Evolutionary conservation across 2,888 invertebrate species (phyloP).

Genomic region (Hoplodrina blanda): DNA sequence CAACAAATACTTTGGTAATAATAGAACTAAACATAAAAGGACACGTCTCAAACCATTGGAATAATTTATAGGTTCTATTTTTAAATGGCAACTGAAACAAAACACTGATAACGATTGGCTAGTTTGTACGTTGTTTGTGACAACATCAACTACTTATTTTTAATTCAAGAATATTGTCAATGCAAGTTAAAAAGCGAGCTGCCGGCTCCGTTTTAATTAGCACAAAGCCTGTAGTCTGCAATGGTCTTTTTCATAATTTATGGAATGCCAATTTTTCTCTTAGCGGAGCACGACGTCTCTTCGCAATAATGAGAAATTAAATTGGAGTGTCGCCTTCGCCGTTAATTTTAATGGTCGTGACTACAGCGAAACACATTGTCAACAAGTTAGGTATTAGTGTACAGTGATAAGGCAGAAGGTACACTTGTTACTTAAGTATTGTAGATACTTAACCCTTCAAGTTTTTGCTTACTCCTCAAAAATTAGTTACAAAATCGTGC

Average conservation of each 20-base stretch:
- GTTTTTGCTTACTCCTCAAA: too few species aligned
- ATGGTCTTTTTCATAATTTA: slow-evolving; percentile 73
- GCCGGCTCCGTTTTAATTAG: slow-evolving; percentile 75
- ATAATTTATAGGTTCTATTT: too few species aligned
- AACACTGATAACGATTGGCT: not conserved
- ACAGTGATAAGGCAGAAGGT: slow-evolving; percentile 32
- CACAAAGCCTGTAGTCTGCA: slow-evolving; percentile 65
- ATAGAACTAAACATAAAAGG: too few species aligned
- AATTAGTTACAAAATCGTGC: too few species aligned
- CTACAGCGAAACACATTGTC: slow-evolving; percentile 57
- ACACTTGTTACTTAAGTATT: not conserved
- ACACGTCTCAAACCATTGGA: too few species aligned
- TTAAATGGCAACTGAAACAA: not conserved
- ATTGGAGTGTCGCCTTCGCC: slow-evolving; percentile 70
- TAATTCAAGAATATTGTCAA: slow-evolving; percentile 51
- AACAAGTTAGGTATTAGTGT: slow-evolving; percentile 39
- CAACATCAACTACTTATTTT: slow-evolving; percentile 25
- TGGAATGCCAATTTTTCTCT: slow-evolving; percentile 76
- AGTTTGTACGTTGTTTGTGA: slow-evolving; percentile 1
- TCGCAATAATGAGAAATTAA: slow-evolving; percentile 75
- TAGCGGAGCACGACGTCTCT: slow-evolving; percentile 65
- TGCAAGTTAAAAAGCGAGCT: slow-evolving; percentile 49
- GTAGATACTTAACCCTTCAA: not conserved
- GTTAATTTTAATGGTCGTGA: slow-evolving; percentile 69
- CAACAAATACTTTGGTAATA: too few species aligned